Evolutionary conservation across 2,888 invertebrate species (phyloP), one percentile per base, ranked within the genome.

Genomic region (Lasioglossum calceatum): DNA sequence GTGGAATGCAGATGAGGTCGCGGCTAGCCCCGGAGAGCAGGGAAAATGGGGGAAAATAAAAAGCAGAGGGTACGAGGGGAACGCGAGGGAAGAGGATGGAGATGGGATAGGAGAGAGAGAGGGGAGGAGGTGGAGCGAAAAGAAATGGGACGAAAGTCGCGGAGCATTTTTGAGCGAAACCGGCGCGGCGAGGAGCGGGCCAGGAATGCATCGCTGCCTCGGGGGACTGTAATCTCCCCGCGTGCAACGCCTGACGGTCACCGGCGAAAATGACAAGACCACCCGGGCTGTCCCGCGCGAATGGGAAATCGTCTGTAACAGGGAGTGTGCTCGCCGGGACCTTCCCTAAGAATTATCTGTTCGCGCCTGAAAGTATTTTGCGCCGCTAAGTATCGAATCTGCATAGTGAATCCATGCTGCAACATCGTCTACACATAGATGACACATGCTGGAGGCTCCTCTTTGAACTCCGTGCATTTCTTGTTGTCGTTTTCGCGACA

Each of bases 1-100:
- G 84, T 77, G 84, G 82, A 90, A 90, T 88, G 85, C 87, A 90
- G 91, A 89, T 89, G 89, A 89, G 88, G 79, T 81, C 76, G 77
- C 74, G 67, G 67, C 61, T 64, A 64, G 61, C 61, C 61, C 54
- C 61, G 61, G 61, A 64, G 61, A 64, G 61, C 61, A 47, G 50
- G 32, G 16, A 74, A 78, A 72, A 81, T 75, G 77, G 71, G 23
- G 27, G 23, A 54, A 81, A 81, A 88, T 78, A 84, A 82, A 90
- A 76, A 44, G 47, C 23, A 32, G 54, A 47, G 67, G 14, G 71
- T 27, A 14, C 10, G n/a, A 47, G 12, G 47, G 47, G 10, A 3
- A 2, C 10, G 10, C 23, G 10, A 54, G 54, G 54, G 54, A 23
- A 54, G 54, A 10, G 74, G 76, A 16, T 32, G 77, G 14, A 80